phyloP scores from a whole-genome alignment of 2,797 vertebrate genomes.

The Pipistrellus kuhlii region DNA sequence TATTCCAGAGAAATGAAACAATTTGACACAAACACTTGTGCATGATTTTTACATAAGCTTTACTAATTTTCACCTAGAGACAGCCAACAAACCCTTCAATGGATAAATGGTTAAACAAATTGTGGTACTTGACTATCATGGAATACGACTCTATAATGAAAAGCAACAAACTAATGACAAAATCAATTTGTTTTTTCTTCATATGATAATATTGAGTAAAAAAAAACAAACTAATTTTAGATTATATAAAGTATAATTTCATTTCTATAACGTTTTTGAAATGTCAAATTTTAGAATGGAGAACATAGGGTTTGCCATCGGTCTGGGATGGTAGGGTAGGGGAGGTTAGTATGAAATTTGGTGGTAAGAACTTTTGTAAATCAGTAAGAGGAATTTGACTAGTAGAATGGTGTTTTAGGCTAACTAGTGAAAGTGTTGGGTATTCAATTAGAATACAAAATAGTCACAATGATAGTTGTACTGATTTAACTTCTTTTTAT shows the following conservation, averaged over 20 bases:
- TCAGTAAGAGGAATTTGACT: neutral
- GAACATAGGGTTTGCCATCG: neutral
- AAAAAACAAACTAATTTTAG: neutral
- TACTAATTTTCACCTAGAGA: neutral
- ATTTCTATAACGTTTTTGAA: constrained; percentile 7
- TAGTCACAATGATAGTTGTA: neutral
- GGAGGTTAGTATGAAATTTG: neutral
- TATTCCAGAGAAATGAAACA: neutral
- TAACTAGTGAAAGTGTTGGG: neutral
- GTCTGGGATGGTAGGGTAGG: neutral
- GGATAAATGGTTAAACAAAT: neutral
- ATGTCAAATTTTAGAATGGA: neutral
- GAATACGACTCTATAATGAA: neutral
- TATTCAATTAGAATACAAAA: constrained; percentile 3
- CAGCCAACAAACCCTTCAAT: neutral
- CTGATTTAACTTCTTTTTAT: neutral
- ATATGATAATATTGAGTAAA: neutral
- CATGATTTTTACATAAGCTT: neutral
- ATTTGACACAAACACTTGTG: neutral
- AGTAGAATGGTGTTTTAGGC: neutral
- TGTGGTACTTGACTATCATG: no score
- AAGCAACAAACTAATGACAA: neutral
- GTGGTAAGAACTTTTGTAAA: neutral
- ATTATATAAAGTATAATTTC: neutral
- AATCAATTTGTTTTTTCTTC: neutral